These are phyloP conservation scores for Pogonophryne albipinna DNA, from an alignment of 2,797 vertebrate species.

Conservation along the genomic window DNA sequence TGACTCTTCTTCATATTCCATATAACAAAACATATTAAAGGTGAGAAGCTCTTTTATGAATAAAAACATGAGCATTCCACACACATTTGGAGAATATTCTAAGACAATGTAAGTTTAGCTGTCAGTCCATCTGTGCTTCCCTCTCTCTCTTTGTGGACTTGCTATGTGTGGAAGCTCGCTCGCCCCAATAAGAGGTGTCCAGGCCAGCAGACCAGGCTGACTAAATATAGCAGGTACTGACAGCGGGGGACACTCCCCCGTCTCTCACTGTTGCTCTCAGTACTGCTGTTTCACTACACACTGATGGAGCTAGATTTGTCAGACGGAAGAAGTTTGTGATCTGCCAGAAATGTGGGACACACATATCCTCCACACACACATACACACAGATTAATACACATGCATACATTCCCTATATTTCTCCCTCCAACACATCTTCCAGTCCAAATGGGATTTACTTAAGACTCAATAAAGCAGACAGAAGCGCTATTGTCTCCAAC, in stretches of 20 bases:
- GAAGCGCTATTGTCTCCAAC: constrained; percentile 70
- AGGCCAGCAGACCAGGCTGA: constrained; percentile 72
- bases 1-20: background rate
- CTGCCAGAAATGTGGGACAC: constrained; percentile 47
- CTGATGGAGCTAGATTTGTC: constrained; percentile 40
- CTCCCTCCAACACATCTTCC: constrained; percentile 26
- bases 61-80: background rate
- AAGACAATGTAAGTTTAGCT: constrained; percentile 51
- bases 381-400: constrained; percentile 44
- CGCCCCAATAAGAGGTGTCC: constrained; percentile 64
- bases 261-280: constrained; percentile 44
- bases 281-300: constrained; percentile 56
- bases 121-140: constrained; percentile 50
- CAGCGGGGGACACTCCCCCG: constrained; percentile 67
- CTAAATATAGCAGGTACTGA: constrained; percentile 81
- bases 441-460: constrained; percentile 74
- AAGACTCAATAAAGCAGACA: constrained; percentile 75
- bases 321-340: constrained; percentile 32
- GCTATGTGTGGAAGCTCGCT: constrained; percentile 56
- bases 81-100: constrained; percentile 43
- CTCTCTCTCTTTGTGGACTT: constrained; percentile 31
- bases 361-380: constrained; percentile 31
- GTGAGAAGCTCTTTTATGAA: background rate
- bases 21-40: background rate
- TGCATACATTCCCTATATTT: constrained; percentile 31